Percentiles rank a stretch among this genome's conserved stretches.
Conservation (phyloP, 2,888 invertebrate genomes). For the Acrocyrtus sp. region DNA sequence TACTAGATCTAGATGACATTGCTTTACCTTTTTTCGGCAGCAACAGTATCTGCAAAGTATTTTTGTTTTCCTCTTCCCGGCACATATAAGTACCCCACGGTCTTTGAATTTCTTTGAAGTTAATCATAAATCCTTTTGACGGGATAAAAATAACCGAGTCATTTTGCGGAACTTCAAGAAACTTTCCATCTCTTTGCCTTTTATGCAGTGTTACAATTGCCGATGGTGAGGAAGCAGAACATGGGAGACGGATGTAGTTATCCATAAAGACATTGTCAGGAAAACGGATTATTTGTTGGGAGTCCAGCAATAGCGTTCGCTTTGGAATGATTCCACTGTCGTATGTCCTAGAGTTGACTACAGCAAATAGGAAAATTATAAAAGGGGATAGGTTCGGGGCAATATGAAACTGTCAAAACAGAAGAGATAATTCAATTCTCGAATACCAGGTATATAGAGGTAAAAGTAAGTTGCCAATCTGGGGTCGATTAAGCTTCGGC, state of each 20-base stretch:
- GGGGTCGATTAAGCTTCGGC: slow-evolving; percentile 35
- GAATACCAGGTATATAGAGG: slow-evolving; percentile 43
- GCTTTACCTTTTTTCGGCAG: slow-evolving; percentile 38
- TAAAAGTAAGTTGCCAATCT: slow-evolving; percentile 40
- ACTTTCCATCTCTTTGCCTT: slow-evolving; percentile 26
- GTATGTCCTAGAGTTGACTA: slow-evolving; percentile 33
- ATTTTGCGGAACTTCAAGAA: slow-evolving; percentile 22
- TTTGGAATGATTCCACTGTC: slow-evolving; percentile 30
- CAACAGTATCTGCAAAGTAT: slow-evolving; percentile 21
- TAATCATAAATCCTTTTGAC: slow-evolving; percentile 40
- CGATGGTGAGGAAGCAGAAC: slow-evolving; percentile 32
- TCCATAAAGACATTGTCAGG: slow-evolving; percentile 28
- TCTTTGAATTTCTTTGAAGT: slow-evolving; percentile 19
- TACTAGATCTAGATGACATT: too few relatives aligned
- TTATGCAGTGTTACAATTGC: slow-evolving; percentile 26
- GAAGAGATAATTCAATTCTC: neutral
- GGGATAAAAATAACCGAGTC: slow-evolving; percentile 31
- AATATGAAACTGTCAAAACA: slow-evolving; percentile 1
- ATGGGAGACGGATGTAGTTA: slow-evolving; percentile 43
- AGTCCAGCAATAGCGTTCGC: slow-evolving; percentile 37
- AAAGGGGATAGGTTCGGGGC: slow-evolving; percentile 1
- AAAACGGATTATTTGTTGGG: slow-evolving; percentile 33
- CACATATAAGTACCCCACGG: slow-evolving; percentile 47
- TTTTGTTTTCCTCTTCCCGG: slow-evolving; percentile 36
- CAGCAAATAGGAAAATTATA: neutral